These are phyloP conservation scores for Tetraneura akinire DNA, from an alignment of 1,140 invertebrate genomes.

Conservation along the genomic window DNA sequence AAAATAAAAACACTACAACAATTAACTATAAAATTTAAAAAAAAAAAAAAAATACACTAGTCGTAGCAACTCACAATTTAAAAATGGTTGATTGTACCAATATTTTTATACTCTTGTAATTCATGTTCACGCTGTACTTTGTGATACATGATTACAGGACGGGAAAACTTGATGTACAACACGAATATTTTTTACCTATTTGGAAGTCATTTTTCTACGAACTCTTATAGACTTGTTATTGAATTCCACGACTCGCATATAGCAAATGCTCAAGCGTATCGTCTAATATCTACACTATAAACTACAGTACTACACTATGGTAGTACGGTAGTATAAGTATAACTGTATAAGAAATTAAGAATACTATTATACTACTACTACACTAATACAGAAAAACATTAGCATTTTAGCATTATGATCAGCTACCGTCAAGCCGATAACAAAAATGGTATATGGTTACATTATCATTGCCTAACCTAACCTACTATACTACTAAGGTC, in stretches of 20 bases:
- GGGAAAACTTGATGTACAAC: constrained; percentile 26
- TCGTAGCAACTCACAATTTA: constrained; percentile 37
- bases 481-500: no score
- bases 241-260: constrained; percentile 9
- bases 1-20: background rate
- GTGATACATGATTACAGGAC: background rate
- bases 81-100: background rate
- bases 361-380: no score
- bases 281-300: background rate
- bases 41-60: background rate
- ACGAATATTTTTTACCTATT: constrained; percentile 37
- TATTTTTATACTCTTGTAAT: constrained; percentile 12
- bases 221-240: constrained; percentile 25
- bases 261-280: background rate
- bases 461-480: constrained; percentile 4
- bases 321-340: no score
- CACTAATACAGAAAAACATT: constrained; percentile 18
- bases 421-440: no score
- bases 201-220: constrained; percentile 46
- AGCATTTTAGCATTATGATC: no score
- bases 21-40: background rate
- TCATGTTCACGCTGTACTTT: background rate
- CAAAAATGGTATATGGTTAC: constrained; percentile 21
- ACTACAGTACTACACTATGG: no score
- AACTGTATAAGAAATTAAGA: no score